Evolutionary conservation across 2,888 invertebrate genomes (phyloP).

Genomic region (Gari tellinella): DNA sequence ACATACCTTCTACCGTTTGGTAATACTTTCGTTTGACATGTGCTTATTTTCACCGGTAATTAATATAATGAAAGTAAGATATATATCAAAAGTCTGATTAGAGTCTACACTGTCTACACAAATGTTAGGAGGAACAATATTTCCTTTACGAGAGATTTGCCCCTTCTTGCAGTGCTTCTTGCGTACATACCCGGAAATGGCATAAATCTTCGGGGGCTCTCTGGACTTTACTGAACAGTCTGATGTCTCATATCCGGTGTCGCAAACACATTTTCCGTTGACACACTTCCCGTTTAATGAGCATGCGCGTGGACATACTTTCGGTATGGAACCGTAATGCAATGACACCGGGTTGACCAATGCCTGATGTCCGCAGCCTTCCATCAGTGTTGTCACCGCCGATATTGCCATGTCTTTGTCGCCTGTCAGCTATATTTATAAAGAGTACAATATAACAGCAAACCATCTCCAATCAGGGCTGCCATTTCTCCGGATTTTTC

Average conservation of each 20-base stretch:
- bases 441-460: too few relatives aligned
- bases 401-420: conserved; percentile 37
- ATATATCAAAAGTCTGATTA: too few relatives aligned
- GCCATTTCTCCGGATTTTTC: too few relatives aligned
- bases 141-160: too few relatives aligned
- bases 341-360: conserved; percentile 11
- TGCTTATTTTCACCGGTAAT: too few relatives aligned
- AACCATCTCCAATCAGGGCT: too few relatives aligned
- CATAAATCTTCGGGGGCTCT: conserved; percentile 22
- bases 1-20: too few relatives aligned
- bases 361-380: conserved; percentile 24
- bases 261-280: conserved; percentile 33
- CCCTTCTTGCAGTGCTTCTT: too few relatives aligned
- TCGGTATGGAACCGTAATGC: conserved; percentile 11
- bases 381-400: conserved; percentile 24
- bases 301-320: conserved; percentile 40
- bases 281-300: conserved; percentile 44
- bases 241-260: conserved; percentile 19
- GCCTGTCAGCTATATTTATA: conserved; percentile 41
- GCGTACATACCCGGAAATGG: conserved; percentile 23
- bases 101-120: too few relatives aligned
- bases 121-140: too few relatives aligned
- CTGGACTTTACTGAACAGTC: conserved; percentile 34
- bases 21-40: too few relatives aligned
- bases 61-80: too few relatives aligned